phyloP scores from a whole-genome alignment of 2,888 invertebrate genomes.

The Ariolimax columbianus region DNA sequence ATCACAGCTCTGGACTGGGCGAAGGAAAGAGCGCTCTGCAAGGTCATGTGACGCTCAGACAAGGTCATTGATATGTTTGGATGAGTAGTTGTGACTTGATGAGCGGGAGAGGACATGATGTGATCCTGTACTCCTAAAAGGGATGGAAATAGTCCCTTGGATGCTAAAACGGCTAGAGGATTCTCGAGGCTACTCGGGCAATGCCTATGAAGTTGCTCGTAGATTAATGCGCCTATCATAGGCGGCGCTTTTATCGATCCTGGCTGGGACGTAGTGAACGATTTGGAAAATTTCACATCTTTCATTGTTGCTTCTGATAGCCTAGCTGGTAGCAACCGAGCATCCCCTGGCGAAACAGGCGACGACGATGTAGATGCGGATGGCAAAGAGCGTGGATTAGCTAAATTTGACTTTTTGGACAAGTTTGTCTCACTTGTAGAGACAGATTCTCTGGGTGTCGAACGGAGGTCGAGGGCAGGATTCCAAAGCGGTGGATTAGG shows the following conservation, averaged over 20 bases:
- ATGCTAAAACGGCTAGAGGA: constrained; percentile 28
- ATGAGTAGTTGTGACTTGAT: neutral
- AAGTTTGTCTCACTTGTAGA: neutral
- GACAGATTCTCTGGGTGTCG: neutral
- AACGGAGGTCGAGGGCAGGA: constrained; percentile 44
- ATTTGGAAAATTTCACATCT: neutral
- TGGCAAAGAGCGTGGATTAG: neutral
- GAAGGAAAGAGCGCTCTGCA: constrained; percentile 37
- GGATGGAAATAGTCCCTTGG: constrained; percentile 32
- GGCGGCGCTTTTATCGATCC: neutral
- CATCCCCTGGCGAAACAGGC: neutral
- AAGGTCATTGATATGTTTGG: neutral
- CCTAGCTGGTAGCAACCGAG: neutral
- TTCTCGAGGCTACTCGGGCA: neutral
- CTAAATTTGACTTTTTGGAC: neutral
- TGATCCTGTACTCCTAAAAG: constrained; percentile 5
- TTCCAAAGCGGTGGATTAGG: constrained; percentile 39
- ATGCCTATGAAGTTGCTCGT: constrained; percentile 18
- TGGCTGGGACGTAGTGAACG: neutral
- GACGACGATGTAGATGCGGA: neutral
- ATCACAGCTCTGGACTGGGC: constrained; percentile 38
- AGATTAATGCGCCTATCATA: neutral
- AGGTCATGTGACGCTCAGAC: neutral
- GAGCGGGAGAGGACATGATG: neutral
- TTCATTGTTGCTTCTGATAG: neutral